Evolutionary conservation across 2,888 invertebrate species (phyloP), one percentile per base, ranked within the genome.

Genomic region (Spilosoma lubricipeda): DNA sequence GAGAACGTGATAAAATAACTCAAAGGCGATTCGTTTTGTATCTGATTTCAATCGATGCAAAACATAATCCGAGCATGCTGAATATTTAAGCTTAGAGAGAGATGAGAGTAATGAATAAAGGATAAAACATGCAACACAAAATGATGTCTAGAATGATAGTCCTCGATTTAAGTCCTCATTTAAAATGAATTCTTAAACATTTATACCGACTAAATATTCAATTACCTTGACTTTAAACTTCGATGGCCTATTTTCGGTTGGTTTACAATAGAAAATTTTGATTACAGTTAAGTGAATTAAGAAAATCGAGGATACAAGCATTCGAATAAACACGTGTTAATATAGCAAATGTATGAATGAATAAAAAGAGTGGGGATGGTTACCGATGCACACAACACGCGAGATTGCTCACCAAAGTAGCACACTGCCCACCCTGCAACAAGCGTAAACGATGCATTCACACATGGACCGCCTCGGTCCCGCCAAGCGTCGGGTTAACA

Each of bases 381-480:
- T 98, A 98, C 98, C 98, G 98, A 98, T 98, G 98, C 98, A 98
- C 98, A 98, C 98, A 98, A 98, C 98, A 98, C 98, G 98, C 98
- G 97, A 97, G 97, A 98, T 98, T 98, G 98, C 98, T 98, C 98
- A 98, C 98, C 98, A 98, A 97, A 97, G 98, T 98, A 97, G 98
- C 98, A 97, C 98, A 98, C 97, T 97, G 98, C 97, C 98, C 98
- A 97, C 98, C 98, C 98, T 98, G 98, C 96, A 95, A 95, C 95
- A 95, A 95, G 94, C 95, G 91, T 90, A 93, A 91, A 94, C 89
- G 88, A 89, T 95, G 93, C 93, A 91, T 88, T 91, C 92, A 93
- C 94, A 92, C 92, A 86, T 86, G 81, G 91, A 87, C 80, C 80
- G 77, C 87, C 83, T 74, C 76, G 75, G 65, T 70, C 81, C 77